Evolutionary conservation across 2,888 invertebrate species (phyloP), one percentile per base, ranked within the genome.

Genomic region (Netelia virgata): DNA sequence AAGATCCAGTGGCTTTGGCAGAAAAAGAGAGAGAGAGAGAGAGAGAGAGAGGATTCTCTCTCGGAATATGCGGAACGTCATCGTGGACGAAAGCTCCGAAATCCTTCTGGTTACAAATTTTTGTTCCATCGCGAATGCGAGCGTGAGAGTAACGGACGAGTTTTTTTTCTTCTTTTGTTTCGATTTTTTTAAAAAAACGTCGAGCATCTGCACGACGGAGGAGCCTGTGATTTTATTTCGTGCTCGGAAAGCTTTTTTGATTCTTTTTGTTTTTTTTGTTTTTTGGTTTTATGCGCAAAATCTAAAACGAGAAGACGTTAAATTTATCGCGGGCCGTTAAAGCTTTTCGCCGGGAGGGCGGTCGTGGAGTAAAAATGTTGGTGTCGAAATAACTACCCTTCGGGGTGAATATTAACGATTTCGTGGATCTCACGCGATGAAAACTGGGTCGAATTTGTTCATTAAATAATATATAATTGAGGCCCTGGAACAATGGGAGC

Each of bases 391-490:
- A 68, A 80, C 68, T 72, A 1, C 14, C 28, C 28, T 8, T 41
- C 16, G 16, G 68, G n/a, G 1, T 20, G 63, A n/a, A 50, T 18
- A 76, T 75, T 66, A 61, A 80, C 61, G 43, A 80, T 83, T 80
- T 72, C 18, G 23, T 8, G 23, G 28, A 20, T 28, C 36, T 53
- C 18, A 16, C 20, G 68, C 47, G 63, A 66, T 16, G 50, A 14
- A 11, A 80, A 80, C 41, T 59, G 55, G 72, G 47, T 72, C 61
- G 66, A 16, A 66, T 80, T 80, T 72, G 55, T 76, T 72, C 53
- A 75, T 75, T 61, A 70, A 70, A 80, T 75, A n/a, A 76, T 83
- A 75, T 73, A 79, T 73, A 80, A 83, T 70, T 75, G 70, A 0
- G 75, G 41, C 66, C 36, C 23, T 28, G 59, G 66, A 75, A 79